phyloP scores from a whole-genome alignment of 2,113 vertebrate genomes.

The Plestiodon gilberti region DNA sequence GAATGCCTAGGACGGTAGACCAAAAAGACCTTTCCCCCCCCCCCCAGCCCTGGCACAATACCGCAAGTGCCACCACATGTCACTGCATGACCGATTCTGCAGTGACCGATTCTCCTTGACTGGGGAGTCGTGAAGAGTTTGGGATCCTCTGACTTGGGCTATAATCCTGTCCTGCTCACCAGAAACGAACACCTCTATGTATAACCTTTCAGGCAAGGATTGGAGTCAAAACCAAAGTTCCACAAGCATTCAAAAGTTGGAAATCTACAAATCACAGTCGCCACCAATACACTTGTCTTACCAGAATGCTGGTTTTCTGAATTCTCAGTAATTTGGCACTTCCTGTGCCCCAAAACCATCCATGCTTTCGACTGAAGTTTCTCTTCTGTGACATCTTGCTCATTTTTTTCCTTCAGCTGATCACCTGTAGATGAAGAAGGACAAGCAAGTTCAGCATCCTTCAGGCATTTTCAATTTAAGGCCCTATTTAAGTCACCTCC shows the following conservation, averaged over 20 bases:
- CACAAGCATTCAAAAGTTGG: background rate
- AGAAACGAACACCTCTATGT: no score
- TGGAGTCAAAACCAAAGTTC: background rate
- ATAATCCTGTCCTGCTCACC: no score
- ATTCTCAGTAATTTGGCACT: background rate
- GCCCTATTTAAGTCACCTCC: background rate
- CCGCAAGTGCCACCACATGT: no score
- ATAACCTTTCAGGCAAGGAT: background rate
- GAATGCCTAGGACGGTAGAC: no score
- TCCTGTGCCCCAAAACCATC: conserved; percentile 7
- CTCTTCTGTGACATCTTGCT: conserved; percentile 17
- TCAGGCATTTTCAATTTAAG: background rate
- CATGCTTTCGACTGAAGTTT: background rate
- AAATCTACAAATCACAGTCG: background rate
- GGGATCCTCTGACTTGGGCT: no score
- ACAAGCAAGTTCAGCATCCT: background rate
- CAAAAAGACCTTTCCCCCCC: background rate
- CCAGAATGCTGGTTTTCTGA: background rate
- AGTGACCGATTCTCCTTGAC: no score
- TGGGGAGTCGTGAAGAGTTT: no score
- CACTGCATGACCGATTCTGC: no score
- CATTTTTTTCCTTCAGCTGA: background rate
- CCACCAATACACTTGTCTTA: background rate
- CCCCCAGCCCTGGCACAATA: no score
- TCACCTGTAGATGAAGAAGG: conserved; percentile 9